Evolutionary conservation across 1,140 invertebrate genomes (phyloP), one percentile per base, ranked within the genome.

Genomic region (Wasmannia auropunctata): DNA sequence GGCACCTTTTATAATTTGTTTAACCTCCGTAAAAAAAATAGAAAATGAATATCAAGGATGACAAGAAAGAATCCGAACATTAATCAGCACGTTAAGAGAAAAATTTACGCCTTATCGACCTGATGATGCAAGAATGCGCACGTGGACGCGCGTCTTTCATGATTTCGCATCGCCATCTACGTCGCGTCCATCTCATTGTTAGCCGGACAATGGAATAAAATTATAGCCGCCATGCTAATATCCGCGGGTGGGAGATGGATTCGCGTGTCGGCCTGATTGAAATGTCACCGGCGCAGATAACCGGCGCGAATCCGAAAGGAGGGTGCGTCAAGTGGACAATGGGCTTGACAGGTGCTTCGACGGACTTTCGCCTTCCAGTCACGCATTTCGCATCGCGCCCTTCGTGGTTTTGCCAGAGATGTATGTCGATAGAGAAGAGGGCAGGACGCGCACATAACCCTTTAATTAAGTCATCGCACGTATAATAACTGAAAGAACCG

Each of bases 261-360:
- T 69, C 51, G 63, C 65, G 65, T 63, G 85, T 62, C 85, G 76
- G 76, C 85, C 51, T 72, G 85, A 86, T 86, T 86, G 85, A 86
- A 86, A 86, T 63, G 85, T 86, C 85, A 86, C 79, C 79, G 67
- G 49, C 40, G 63, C 34, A 69, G 79, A 86, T 72, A 60, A 83
- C 79, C 63, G 79, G 3, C 69, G 69, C 85, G 65, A 70, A 72
- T 49, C 43, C 85, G 65, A 85, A 85, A 85, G 58, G 72, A 72
- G 85, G 79, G 85, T 62, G 85, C 58, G 85, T 86, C 85, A 74
- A 86, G 65, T 83, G 79, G 85, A 83, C 85, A 81, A 83, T 85
- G 81, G 81, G 10, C 69, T 83, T 86, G 85, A 86, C 85, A 86
- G 85, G 85, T 86, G 79, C 85, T 86, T 86, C 51, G 75, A 49